Base-by-base conservation (phyloP, 2,113 vertebrate species). In the Microcebus ravelobensis region DNA sequence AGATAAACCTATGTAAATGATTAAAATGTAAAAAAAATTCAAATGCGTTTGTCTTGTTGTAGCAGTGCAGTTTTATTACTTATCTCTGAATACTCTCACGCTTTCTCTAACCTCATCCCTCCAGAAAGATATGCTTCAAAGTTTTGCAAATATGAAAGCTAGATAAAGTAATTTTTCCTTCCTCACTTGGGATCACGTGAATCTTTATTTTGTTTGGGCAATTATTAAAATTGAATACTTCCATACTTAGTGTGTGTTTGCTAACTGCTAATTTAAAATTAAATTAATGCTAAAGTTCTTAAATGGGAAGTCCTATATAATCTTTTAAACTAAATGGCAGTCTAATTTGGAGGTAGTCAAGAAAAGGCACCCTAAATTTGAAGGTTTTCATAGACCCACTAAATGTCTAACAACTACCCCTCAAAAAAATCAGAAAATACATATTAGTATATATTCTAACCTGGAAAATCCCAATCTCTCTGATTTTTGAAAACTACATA, bases 261-360 rank as follows among this genome's bases (percentile, higher is more conserved):
- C 45, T 93, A 91, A 71, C 67, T 61, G 90, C 5, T 79, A 95
- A 96, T 74, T 88, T 92, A 77, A 96, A 87, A 31, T 71, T 87
- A 25, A 85, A 88, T 74, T 61, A 77, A 84, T 15, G 29, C 20
- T 76, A n/a, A 94, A n/a, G 45, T 89, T 55, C 57, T 70, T 73
- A 70, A 39, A 27, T n/a, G 17, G 8, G 2, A 95, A 80, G 48
- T 76, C 31, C 50, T 74, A 59, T 17, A 15, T 14, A 18, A 29
- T 45, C 67, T 23, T 71, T 90, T 21, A 81, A 84, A 59, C 52
- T 63, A 13, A 68, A 94, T 39, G 57, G 25, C 2, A 67, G 20
- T 11, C 50, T 73, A 84, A 90, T 84, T 59, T 36, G 36, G 50
- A 79, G 61, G 61, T 20, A 29, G 74, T 9, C 82, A 76, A 39